Percentiles rank a stretch among this genome's conserved stretches.
Evolutionary conservation across 1,140 invertebrate genomes (phyloP).

Genomic region (Drosophila rufa): DNA sequence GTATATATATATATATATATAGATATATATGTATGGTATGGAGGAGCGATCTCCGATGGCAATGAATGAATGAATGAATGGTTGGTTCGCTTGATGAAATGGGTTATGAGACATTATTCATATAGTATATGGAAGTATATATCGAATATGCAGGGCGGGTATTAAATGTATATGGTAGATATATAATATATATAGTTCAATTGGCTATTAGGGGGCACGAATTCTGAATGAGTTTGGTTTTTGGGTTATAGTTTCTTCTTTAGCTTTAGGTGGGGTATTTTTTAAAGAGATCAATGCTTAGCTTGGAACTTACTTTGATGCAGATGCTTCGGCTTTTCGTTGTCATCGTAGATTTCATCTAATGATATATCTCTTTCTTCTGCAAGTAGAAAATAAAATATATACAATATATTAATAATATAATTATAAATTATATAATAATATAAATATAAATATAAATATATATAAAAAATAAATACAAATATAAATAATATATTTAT

Average conservation of each 20-base stretch:
- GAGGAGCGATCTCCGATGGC: constrained; percentile 19
- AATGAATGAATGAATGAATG: constrained; percentile 27
- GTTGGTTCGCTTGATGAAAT: constrained; percentile 16
- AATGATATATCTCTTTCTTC: constrained; percentile 85
- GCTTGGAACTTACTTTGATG: constrained; percentile 83
- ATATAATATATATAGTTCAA: constrained; percentile 29
- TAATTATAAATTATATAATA: too few relatives aligned
- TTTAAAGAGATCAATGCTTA: constrained; percentile 10
- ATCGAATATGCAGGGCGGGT: constrained; percentile 16
- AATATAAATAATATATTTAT: too few relatives aligned
- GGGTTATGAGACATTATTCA: constrained; percentile 15
- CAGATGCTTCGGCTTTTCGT: constrained; percentile 84
- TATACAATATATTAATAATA: not conserved
- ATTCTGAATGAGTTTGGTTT: constrained; percentile 49
- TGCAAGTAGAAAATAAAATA: constrained; percentile 34
- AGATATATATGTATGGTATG: constrained; percentile 35
- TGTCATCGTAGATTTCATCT: constrained; percentile 89
- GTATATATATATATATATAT: constrained; percentile 33
- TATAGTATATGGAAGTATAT: constrained; percentile 22
- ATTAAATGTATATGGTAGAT: constrained; percentile 13
- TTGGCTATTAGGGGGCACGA: constrained; percentile 39
- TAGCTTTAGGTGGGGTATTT: constrained; percentile 1
- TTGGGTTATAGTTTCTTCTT: constrained; percentile 13
- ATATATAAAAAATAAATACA: too few relatives aligned
- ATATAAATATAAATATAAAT: too few relatives aligned